Conservation (phyloP, 2,797 vertebrate genomes). For the Smutsia gigantea region DNA sequence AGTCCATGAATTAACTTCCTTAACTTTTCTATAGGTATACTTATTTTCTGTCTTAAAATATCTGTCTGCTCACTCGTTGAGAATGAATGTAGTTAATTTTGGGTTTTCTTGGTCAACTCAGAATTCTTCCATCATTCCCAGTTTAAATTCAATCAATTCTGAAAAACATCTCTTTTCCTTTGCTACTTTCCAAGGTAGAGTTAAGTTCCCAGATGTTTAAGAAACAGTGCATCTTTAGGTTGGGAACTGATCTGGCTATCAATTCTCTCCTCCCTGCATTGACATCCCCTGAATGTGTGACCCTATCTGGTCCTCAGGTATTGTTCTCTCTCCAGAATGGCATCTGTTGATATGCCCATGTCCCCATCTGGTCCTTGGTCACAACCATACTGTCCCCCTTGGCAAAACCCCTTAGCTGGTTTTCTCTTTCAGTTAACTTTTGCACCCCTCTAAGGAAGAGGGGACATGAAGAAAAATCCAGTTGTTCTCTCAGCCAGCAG, state of each 20-base stretch:
- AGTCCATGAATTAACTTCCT: background rate
- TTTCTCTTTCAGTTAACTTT: slow-evolving; percentile 37
- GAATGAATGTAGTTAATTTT: background rate
- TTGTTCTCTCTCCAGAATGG: background rate
- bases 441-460: background rate
- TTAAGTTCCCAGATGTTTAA: background rate
- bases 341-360: background rate
- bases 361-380: background rate
- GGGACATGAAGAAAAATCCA: background rate
- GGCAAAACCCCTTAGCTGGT: background rate
- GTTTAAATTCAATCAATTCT: background rate
- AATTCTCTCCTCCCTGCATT: background rate
- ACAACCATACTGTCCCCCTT: background rate
- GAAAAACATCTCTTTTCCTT: background rate
- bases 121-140: background rate
- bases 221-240: background rate
- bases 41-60: background rate
- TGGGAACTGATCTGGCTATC: background rate
- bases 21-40: background rate
- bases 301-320: background rate
- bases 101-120: background rate
- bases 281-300: background rate
- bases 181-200: background rate
- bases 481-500: background rate
- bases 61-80: background rate